Evolutionary conservation across 2,113 vertebrate genomes (phyloP).

Genomic region (Scopus umbretta): DNA sequence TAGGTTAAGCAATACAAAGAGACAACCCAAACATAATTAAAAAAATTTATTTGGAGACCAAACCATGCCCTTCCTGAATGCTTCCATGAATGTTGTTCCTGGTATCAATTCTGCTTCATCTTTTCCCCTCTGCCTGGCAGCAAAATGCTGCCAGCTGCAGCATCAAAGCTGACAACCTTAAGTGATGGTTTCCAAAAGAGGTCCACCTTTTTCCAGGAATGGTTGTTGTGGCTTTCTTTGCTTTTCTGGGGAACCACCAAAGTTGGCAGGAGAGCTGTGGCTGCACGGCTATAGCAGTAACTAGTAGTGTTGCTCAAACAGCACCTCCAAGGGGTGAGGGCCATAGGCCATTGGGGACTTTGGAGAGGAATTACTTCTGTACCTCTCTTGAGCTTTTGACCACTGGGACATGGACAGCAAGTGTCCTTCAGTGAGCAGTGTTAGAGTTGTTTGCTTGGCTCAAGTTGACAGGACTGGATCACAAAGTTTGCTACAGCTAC

Average conservation of each 20-base stretch:
- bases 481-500: background rate
- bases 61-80: background rate
- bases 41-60: background rate
- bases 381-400: background rate
- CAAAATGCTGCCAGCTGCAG: background rate
- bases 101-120: background rate
- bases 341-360: fast-evolving
- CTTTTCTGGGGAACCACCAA: background rate
- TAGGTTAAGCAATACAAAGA: background rate
- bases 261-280: background rate
- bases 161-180: background rate
- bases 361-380: background rate
- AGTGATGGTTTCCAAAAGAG: background rate
- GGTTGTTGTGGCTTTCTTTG: background rate
- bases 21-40: background rate
- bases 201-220: background rate
- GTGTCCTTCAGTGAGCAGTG: background rate
- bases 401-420: background rate
- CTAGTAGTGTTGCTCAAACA: background rate
- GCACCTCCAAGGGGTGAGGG: background rate
- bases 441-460: background rate
- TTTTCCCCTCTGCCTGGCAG: background rate
- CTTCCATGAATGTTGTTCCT: background rate
- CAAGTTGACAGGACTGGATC: background rate
- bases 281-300: background rate